Evolutionary conservation across 2,113 vertebrate genomes (phyloP).

Genomic region (Phalacrocorax carbo): DNA sequence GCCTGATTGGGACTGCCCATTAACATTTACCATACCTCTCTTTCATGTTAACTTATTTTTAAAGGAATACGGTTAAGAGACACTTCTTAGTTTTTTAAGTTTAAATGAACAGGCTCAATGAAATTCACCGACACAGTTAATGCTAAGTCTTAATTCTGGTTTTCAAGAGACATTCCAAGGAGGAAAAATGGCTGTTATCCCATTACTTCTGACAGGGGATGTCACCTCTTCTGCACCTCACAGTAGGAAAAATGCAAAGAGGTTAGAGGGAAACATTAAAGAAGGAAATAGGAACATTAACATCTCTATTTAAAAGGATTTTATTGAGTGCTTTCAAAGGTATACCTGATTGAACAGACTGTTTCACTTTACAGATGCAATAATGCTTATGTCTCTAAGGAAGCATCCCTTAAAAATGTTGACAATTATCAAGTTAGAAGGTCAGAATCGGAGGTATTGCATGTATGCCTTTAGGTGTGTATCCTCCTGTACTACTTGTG

Average conservation of each 20-base stretch:
- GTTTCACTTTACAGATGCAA: neutral
- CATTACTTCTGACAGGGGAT: neutral
- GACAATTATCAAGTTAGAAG: neutral
- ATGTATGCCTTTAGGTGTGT: neutral
- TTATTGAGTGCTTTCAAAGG: neutral
- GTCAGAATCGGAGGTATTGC: neutral
- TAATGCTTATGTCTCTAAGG: neutral
- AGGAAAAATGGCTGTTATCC: neutral
- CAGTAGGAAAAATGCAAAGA: neutral
- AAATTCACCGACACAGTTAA: neutral
- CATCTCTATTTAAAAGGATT: neutral
- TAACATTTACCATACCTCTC: neutral
- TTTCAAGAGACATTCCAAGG: neutral
- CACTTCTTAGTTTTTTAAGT: neutral
- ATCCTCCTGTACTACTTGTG: neutral
- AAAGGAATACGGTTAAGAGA: neutral
- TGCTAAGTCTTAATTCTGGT: neutral
- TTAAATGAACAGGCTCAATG: neutral
- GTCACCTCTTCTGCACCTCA: neutral
- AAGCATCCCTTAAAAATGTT: neutral
- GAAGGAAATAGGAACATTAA: neutral
- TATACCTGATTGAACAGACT: neutral
- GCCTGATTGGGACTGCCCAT: neutral
- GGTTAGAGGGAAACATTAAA: neutral
- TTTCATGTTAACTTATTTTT: neutral